Percentiles rank a stretch among this genome's conserved stretches.
phyloP scores from a whole-genome alignment of 1,140 invertebrate genomes.

The Drosophila arawakana region DNA sequence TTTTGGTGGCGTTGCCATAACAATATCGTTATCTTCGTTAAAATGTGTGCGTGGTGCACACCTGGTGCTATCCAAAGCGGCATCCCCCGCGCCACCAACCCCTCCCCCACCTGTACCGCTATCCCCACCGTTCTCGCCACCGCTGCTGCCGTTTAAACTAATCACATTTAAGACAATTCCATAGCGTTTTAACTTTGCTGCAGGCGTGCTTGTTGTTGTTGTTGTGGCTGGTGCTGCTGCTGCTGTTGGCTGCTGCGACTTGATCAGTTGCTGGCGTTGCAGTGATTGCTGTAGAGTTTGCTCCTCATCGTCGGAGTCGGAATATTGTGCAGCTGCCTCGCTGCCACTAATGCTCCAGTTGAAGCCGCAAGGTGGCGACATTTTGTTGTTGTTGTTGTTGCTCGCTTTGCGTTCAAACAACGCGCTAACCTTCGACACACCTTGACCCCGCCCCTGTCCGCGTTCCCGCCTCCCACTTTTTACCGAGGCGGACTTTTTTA shows the following conservation, averaged over 20 bases:
- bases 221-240: slow-evolving; percentile 5
- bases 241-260: slow-evolving; percentile 29
- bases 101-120: background rate
- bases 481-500: slow-evolving; percentile 57
- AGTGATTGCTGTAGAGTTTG: slow-evolving; percentile 22
- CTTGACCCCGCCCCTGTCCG: background rate
- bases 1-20: slow-evolving; percentile 73
- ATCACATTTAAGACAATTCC: slow-evolving; percentile 82
- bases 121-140: slow-evolving; percentile 2
- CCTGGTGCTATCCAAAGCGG: slow-evolving; percentile 11
- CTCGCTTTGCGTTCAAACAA: slow-evolving; percentile 61
- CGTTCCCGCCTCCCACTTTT: slow-evolving; percentile 40
- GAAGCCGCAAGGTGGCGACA: slow-evolving; percentile 82
- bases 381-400: slow-evolving; percentile 56
- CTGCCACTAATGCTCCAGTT: slow-evolving; percentile 80
- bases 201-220: slow-evolving; percentile 25
- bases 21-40: slow-evolving; percentile 78
- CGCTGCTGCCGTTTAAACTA: slow-evolving; percentile 58
- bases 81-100: background rate
- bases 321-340: slow-evolving; percentile 57
- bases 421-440: slow-evolving; percentile 63
- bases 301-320: slow-evolving; percentile 71
- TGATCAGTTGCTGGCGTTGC: slow-evolving; percentile 59
- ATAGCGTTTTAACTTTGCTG: slow-evolving; percentile 76
- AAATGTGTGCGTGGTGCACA: slow-evolving; percentile 68